These are phyloP conservation scores for Chrysochloris asiatica DNA, from an alignment of 2,113 vertebrate genomes.

Conservation along the genomic window DNA sequence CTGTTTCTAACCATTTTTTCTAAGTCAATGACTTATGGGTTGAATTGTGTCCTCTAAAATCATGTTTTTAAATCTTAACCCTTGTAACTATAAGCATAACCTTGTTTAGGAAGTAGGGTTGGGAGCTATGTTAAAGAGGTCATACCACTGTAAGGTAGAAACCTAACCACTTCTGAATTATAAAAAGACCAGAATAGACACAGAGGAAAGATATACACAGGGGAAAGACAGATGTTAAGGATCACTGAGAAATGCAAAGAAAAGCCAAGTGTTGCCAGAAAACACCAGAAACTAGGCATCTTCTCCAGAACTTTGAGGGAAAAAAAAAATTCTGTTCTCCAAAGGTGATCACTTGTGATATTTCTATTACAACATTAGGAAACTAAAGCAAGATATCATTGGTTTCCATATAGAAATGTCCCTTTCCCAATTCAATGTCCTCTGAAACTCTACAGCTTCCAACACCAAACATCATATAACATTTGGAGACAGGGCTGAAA, in stretches of 20 bases:
- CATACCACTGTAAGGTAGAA: neutral
- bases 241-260: neutral
- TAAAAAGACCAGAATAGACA: neutral
- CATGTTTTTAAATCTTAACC: neutral
- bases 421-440: neutral
- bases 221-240: neutral
- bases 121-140: neutral
- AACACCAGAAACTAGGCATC: neutral
- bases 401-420: neutral
- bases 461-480: neutral
- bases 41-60: neutral
- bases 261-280: neutral
- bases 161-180: neutral
- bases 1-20: neutral
- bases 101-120: neutral
- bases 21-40: neutral
- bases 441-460: neutral
- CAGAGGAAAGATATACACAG: neutral
- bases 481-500: neutral
- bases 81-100: neutral
- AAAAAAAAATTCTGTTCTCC: neutral
- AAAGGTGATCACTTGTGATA: neutral
- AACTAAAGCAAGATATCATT: neutral
- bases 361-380: neutral
- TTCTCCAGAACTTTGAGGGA: neutral